Base-by-base conservation (phyloP, 2,888 invertebrate genomes). In the Chymomyza caudatula region DNA sequence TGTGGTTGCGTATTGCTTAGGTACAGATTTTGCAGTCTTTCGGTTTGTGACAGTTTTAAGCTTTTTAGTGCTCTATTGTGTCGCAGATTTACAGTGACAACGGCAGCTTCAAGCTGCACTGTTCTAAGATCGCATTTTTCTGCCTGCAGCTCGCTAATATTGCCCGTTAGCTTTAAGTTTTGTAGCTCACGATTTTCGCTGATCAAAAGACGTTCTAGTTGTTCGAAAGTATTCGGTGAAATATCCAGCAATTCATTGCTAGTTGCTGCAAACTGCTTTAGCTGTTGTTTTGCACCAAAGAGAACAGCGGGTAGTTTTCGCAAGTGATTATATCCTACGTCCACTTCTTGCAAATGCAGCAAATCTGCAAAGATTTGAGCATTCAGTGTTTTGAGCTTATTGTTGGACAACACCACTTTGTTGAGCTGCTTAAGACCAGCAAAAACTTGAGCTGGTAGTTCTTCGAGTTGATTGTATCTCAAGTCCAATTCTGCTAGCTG, bases 291-390 rank as follows among this genome's bases (percentile, higher is more conserved):
- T 15, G 59, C 29, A 2, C 4, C 29, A 23, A 69, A 78, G 0
- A 79, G 51, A 1, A 52, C 42, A 0, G 49, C 53, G 4, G 79
- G 72, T 25, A 78, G 44, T 11, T 70, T 60, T 3, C 4, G 19
- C 3, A 78, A 37, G 11, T 61, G 65, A 57, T 78, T 78, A 17
- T 61, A 51, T n/a, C 77, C 77, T 59, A 78, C 8, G 49, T 72
- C 64, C 2, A 78, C 47, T 3, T 64, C 51, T 1, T 56, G 62
- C 3, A 78, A 29, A 4, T 65, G 62, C 1, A 37, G 3, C 0
- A 74, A 4, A 17, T 55, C 54, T 0, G 51, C 55, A 29, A 79
- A 78, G 11, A 44, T 4, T 3, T 37, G 5, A 0, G 49, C 22
- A 1, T 75, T 43, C 47, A 77, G 13, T 0, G 11, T 47, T 15